These are phyloP conservation scores for Callipepla californica DNA, from an alignment of 2,113 vertebrate species.

Conservation along the genomic window DNA sequence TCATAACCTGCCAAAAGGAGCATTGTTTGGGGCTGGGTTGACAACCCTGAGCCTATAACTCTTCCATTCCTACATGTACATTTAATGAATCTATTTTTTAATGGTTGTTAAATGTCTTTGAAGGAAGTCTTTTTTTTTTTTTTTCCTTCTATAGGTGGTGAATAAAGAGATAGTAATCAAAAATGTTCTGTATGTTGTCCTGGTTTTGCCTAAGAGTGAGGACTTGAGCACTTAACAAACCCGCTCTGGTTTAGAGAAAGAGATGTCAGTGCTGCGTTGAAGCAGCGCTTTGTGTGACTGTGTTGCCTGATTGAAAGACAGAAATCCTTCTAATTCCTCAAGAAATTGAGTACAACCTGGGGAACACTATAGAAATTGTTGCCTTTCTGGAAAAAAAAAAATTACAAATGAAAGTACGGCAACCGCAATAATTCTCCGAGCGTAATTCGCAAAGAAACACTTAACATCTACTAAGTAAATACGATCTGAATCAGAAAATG, in stretches of 20 bases:
- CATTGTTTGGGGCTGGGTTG: not conserved
- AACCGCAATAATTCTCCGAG: not conserved
- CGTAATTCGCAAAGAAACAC: conserved; percentile 53
- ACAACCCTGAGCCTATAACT: not conserved
- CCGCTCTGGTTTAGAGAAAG: not conserved
- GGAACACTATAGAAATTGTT: not conserved
- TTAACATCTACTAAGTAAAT: conserved; percentile 30
- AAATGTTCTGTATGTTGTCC: rapidly evolving
- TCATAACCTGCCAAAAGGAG: not conserved
- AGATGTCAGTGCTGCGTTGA: not conserved
- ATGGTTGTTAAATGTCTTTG: not conserved
- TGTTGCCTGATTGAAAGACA: not conserved
- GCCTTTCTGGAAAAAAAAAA: not conserved
- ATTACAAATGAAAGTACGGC: not conserved
- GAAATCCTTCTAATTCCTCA: not conserved
- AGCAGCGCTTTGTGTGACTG: not conserved
- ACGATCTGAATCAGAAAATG: conserved; percentile 62
- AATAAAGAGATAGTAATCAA: not conserved
- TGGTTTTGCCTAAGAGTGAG: not conserved
- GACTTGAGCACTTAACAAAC: not conserved
- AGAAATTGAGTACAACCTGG: not conserved
- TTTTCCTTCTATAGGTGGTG: not conserved
- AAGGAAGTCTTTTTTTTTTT: not conserved
- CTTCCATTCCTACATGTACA: not conserved
- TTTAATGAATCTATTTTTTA: not conserved